These are phyloP conservation scores for Eremophila alpestris DNA, from an alignment of 2,797 vertebrate genomes.

Conservation along the genomic window DNA sequence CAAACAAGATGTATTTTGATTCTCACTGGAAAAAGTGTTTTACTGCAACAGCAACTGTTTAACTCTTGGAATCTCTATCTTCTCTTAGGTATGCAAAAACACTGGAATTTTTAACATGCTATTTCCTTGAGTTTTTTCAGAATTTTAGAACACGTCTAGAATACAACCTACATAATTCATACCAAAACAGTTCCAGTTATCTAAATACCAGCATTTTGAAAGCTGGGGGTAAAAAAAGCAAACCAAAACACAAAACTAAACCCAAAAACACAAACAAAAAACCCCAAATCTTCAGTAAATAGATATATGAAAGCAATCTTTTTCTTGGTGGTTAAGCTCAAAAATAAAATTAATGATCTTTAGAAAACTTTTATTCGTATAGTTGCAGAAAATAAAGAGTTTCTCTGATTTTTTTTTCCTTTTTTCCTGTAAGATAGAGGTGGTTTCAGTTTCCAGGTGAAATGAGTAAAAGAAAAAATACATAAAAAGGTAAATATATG, in stretches of 20 bases:
- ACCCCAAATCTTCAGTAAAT: fast-evolving
- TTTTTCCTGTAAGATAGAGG: fast-evolving
- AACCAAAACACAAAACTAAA: neutral
- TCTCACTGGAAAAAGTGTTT: neutral
- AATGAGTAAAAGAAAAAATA: neutral
- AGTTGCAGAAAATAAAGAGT: neutral
- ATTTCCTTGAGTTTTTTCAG: neutral
- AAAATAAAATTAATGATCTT: neutral
- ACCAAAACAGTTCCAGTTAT: neutral
- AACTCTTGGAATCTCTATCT: neutral
- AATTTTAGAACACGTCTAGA: neutral
- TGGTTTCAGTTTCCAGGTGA: neutral
- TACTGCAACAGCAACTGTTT: neutral
- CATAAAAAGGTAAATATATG: too few relatives aligned
- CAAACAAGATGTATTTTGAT: neutral
- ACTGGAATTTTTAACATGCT: neutral
- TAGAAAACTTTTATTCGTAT: neutral
- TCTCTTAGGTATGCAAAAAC: neutral
- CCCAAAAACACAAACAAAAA: neutral
- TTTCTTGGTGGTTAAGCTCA: neutral
- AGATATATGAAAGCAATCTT: fast-evolving
- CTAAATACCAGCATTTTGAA: neutral
- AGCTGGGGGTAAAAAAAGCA: neutral
- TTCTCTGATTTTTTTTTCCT: neutral
- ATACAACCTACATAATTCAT: neutral